Evolutionary conservation across 2,113 vertebrate species (phyloP), one percentile per base, ranked within the genome.

Genomic region (Lipotes vexillifer): DNA sequence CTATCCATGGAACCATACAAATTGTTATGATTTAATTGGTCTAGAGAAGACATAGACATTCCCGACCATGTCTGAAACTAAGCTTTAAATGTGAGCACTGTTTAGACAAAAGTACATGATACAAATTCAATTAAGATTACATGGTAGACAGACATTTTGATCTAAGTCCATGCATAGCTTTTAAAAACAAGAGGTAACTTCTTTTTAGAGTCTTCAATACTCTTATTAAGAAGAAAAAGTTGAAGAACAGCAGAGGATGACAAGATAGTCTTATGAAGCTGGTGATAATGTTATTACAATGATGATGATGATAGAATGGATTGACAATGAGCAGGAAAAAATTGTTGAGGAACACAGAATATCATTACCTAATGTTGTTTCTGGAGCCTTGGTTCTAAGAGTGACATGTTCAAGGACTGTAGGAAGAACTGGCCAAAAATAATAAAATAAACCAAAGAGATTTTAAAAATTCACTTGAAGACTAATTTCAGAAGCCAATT

Each of bases 301-400:
- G 13, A 94, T 52, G 33, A 86, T 36, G 78, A 90, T 25, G n/a
- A 83, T 52, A 68, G 52, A 94, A 84, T 96, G 17, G 11, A 2
- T 63, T 92, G 74, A 90, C 49, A 65, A 77, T 23, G 18, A 92
- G 74, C n/a, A 55, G 69, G 25, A 80, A 44, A 82, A 94, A 57
- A 52, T 1, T 61, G 18, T 31, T 69, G 44, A 81, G 13, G 41
- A 95, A 92, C 63, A 91, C 1, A n/a, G 49, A 90, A 49, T 69
- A 66, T 87, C 81, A 94, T 98, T 98, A 98, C 98, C 98, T 98
- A 92, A 66, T 91, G 97, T 96, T 97, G 98, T 78, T 94, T 98
- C 98, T 74, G 96, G 88, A 98, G 98, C 77, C 92, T 98, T 92
- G 29, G 97, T 98, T 96, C 85, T 98, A 91, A 97, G 89, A 0